Conservation (phyloP, 2,797 vertebrate species). For the Sebastes umbrosus region DNA sequence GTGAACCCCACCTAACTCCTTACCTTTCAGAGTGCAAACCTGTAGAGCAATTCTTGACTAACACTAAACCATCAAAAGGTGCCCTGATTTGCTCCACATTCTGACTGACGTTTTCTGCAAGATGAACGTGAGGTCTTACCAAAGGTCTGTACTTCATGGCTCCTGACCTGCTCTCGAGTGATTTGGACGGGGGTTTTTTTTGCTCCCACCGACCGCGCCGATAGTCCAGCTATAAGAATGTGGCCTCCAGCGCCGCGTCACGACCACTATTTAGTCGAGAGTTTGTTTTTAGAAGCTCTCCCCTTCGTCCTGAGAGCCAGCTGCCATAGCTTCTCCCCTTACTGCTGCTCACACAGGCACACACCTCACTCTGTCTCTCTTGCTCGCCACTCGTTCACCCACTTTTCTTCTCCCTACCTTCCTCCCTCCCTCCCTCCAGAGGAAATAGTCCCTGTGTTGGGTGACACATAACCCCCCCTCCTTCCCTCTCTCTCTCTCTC, state of each 20-base stretch:
- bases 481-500: constrained; percentile 9
- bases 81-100: background rate
- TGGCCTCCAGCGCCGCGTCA: constrained; percentile 50
- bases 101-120: background rate
- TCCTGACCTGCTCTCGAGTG: constrained; percentile 30
- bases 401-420: constrained; percentile 51
- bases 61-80: background rate
- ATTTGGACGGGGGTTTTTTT: background rate
- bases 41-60: background rate
- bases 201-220: background rate
- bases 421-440: constrained; percentile 52
- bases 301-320: constrained; percentile 66
- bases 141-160: constrained; percentile 80
- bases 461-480: constrained; percentile 63
- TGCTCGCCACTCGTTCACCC: constrained; percentile 42
- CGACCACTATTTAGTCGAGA: constrained; percentile 42
- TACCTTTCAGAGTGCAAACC: constrained; percentile 3
- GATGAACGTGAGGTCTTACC: constrained; percentile 62
- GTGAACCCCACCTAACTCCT: background rate
- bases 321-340: constrained; percentile 79
- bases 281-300: constrained; percentile 78
- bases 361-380: constrained; percentile 44
- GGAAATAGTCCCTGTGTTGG: constrained; percentile 74
- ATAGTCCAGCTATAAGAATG: constrained; percentile 44
- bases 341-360: constrained; percentile 39